Percentiles rank a stretch among this genome's conserved stretches.
Conservation (phyloP, 2,113 vertebrate species). For the Tautogolabrus adspersus region DNA sequence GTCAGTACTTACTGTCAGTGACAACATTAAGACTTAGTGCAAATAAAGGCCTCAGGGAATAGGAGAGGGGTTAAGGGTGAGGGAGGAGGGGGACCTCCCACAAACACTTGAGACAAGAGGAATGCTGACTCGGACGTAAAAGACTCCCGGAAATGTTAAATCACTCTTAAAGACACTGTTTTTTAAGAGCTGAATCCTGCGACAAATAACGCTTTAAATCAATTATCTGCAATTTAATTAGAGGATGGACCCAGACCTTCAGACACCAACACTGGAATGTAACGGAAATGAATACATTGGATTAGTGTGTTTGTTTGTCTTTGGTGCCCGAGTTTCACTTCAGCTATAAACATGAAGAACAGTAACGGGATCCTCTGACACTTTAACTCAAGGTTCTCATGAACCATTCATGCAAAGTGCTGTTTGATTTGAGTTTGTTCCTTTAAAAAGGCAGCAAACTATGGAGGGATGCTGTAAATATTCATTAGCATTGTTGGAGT, state of each 20-base stretch:
- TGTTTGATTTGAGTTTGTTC: no score
- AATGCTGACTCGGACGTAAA: slow-evolving; percentile 22
- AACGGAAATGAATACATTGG: background rate
- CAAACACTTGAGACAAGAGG: slow-evolving; percentile 6
- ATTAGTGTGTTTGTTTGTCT: background rate
- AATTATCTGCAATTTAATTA: slow-evolving; percentile 27
- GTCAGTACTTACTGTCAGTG: slow-evolving; percentile 12
- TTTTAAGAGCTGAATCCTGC: background rate
- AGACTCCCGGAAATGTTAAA: background rate
- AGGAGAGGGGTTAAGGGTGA: background rate
- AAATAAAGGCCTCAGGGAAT: slow-evolving; percentile 27
- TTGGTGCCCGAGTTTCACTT: no score
- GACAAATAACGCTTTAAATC: slow-evolving; percentile 28
- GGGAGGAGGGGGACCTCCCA: background rate
- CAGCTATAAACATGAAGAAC: no score
- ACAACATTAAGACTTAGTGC: slow-evolving; percentile 32
- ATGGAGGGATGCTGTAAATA: no score
- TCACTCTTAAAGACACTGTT: slow-evolving; percentile 19
- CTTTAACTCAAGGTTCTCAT: no score
- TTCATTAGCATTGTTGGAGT: no score
- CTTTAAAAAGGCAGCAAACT: no score
- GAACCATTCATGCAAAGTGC: no score
- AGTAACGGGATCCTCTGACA: no score
- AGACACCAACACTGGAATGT: background rate
- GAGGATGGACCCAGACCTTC: background rate